Evolutionary conservation across 2,888 invertebrate genomes (phyloP), one percentile per base, ranked within the genome.

Genomic region (Pomacea canaliculata): DNA sequence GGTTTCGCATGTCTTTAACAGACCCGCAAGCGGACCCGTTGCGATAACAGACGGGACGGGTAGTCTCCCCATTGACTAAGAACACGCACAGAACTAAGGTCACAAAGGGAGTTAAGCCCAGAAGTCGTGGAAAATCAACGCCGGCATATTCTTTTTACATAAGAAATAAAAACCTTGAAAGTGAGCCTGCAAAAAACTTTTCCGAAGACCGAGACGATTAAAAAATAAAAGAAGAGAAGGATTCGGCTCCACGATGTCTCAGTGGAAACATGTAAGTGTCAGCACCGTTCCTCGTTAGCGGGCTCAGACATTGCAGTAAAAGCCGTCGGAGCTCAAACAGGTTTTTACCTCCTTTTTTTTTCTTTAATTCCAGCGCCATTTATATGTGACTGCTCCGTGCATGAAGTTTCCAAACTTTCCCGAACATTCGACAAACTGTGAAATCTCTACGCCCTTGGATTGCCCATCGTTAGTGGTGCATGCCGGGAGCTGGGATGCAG

Each of bases 241-340:
- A 74, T 67, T 51, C 46, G 74, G 74, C 74, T 74, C 74, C 74
- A 69, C 27, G 69, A 69, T 67, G 74, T 74, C 74, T 74, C 67
- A 67, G 60, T 74, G 74, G 69, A 62, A 67, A 56, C 69, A 63
- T 74, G 74, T 67, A 67, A 66, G 67, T 69, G 74, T 74, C 74
- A 74, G 69, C 74, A 63, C 68, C 18, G 49, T 46, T 62, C 59
- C 74, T 74, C 74, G 74, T 74, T 74, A 74, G 74, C 69, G 60
- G 56, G 49, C 60, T 74, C 59, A 67, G 62, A 37, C 23, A 19
- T 60, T 23, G 67, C 67, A 23, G 51, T 67, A 73, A 73, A 67
- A 66, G 56, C 37, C 37, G 23, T 59, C 23, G 70, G 51, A 16
- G 51, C 27, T 19, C 27, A 7, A 23, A 37, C 37, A 63, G 63